phyloP scores from a whole-genome alignment of 92 coral and sea anemone species.

The Scolanthus callimorphus region DNA sequence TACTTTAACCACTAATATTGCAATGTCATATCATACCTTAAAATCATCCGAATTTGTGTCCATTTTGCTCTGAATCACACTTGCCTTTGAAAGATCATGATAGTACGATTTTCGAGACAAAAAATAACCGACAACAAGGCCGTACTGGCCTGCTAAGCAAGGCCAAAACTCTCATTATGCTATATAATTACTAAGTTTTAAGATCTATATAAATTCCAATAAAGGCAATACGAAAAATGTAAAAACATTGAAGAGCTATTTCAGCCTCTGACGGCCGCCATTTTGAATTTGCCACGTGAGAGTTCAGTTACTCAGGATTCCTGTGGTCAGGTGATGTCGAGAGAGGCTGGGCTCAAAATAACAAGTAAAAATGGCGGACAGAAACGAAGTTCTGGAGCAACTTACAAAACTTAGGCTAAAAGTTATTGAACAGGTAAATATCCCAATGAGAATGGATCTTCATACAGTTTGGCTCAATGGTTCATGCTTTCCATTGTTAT shows the following conservation, averaged over 20 bases:
- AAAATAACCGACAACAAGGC: conserved; percentile 26
- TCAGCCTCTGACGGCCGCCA: conserved; percentile 29
- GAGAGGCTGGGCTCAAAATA: conserved; percentile 7
- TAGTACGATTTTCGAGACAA: conserved; percentile 29
- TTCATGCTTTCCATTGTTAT: too few species aligned
- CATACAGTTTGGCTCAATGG: too few species aligned
- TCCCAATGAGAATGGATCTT: too few species aligned
- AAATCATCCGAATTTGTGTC: conserved; percentile 66
- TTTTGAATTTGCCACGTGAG: conserved; percentile 48
- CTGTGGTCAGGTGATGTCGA: conserved; percentile 3
- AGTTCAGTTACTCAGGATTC: not conserved
- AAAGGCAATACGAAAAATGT: too few species aligned
- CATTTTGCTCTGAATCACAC: conserved; percentile 63
- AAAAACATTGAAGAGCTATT: too few species aligned
- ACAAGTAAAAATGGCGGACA: conserved; percentile 61
- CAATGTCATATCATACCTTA: conserved; percentile 49
- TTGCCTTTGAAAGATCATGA: conserved; percentile 76
- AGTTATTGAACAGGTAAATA: conserved; percentile 54
- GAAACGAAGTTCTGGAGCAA: conserved; percentile 38
- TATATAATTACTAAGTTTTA: too few species aligned
- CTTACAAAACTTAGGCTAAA: conserved; percentile 62
- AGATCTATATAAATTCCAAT: too few species aligned
- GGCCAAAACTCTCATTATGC: conserved; percentile 19
- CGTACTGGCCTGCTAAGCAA: conserved; percentile 5
- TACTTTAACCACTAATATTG: too few species aligned